Conservation (phyloP, 2,888 invertebrate species). For the Phaedon cochleariae region DNA sequence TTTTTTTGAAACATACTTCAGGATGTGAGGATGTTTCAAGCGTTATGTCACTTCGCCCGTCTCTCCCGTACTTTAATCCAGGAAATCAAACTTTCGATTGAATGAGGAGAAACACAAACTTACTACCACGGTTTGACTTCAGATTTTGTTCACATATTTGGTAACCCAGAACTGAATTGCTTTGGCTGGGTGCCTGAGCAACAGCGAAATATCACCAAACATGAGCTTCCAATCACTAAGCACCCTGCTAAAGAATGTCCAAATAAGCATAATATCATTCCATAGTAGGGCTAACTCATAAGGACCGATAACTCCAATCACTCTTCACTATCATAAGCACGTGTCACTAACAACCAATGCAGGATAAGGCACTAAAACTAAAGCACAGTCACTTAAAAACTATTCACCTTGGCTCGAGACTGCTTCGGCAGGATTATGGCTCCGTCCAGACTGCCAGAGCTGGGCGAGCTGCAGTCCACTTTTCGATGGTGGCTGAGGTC, state of each 20-base stretch:
- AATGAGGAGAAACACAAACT: not conserved
- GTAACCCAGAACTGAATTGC: not conserved
- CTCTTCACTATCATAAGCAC: slow-evolving; percentile 28
- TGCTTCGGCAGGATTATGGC: slow-evolving; percentile 67
- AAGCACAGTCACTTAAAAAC: slow-evolving; percentile 31
- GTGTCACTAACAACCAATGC: slow-evolving; percentile 33
- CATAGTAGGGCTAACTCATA: slow-evolving; percentile 28
- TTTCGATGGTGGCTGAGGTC: slow-evolving; percentile 77
- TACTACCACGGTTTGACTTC: not conserved
- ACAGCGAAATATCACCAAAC: slow-evolving; percentile 30
- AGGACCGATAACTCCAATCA: slow-evolving; percentile 14
- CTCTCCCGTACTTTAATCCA: no score
- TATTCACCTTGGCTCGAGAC: slow-evolving; percentile 68
- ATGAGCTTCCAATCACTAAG: slow-evolving; percentile 11
- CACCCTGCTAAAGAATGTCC: slow-evolving; percentile 46
- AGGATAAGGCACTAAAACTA: slow-evolving; percentile 4
- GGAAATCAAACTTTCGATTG: no score
- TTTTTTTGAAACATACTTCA: no score
- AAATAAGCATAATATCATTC: slow-evolving; percentile 47
- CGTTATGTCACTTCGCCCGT: no score
- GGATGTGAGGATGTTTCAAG: no score
- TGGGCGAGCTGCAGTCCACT: slow-evolving; percentile 69
- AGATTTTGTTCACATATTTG: not conserved
- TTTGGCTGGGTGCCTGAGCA: not conserved
- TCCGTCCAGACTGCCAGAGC: slow-evolving; percentile 64